A percentile compares a stretch with the other conserved stretches of the same genome.
Conservation (phyloP, 2,888 invertebrate genomes). For the Polyploca ridens region DNA sequence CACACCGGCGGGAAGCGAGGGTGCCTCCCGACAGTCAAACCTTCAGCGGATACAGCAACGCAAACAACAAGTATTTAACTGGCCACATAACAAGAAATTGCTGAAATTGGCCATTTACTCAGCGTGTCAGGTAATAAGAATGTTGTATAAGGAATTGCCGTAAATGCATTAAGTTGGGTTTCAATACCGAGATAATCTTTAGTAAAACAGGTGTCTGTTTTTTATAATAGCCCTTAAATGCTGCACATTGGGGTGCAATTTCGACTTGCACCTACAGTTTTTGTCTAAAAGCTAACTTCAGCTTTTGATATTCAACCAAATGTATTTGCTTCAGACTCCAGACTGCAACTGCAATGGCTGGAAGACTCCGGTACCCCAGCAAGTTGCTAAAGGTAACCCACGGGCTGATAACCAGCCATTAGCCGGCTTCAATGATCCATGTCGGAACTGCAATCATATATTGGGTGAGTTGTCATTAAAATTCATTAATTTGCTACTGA, state of each 20-base stretch:
- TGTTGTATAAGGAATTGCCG: background rate
- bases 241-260: too few species aligned
- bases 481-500: background rate
- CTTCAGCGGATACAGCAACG: conserved; percentile 93
- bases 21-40: conserved; percentile 89
- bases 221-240: too few species aligned
- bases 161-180: background rate
- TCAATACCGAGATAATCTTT: too few species aligned
- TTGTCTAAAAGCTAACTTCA: too few species aligned
- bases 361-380: conserved; percentile 90
- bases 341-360: conserved; percentile 95
- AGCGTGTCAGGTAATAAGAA: conserved; percentile 88
- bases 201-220: too few species aligned
- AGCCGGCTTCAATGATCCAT: conserved; percentile 91
- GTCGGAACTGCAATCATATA: conserved; percentile 91
- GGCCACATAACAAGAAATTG: conserved; percentile 91
- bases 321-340: conserved; percentile 57
- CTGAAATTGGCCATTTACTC: conserved; percentile 93
- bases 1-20: conserved; percentile 66
- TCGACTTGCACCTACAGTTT: too few species aligned
- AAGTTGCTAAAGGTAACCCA: conserved; percentile 56
- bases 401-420: conserved; percentile 81
- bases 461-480: conserved; percentile 7
- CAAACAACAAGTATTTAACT: conserved; percentile 91
- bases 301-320: too few species aligned